Conservation (phyloP, 2,888 invertebrate species). For the Sylvicola cinctus region DNA sequence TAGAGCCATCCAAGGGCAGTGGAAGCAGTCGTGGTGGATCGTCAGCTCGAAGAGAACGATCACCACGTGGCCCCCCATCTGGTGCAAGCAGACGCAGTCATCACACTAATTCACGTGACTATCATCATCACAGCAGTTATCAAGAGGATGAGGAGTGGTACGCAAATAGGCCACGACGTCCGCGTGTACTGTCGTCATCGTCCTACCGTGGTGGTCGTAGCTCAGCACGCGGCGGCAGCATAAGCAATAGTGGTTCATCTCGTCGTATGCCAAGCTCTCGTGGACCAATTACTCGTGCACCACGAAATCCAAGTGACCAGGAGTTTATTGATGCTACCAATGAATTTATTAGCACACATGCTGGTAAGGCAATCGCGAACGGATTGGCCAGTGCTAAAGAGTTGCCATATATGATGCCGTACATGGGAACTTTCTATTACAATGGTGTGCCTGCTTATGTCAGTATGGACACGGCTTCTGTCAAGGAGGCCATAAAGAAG, state of each 20-base stretch:
- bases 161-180: conserved; percentile 18
- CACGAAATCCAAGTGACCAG: not conserved
- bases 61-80: conserved; percentile 10
- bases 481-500: conserved; percentile 70
- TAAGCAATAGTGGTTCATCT: conserved; percentile 13
- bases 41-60: conserved; percentile 25
- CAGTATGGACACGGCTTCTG: conserved; percentile 29
- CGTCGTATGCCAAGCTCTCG: conserved; percentile 7
- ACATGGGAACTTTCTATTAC: conserved; percentile 26
- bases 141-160: conserved; percentile 2
- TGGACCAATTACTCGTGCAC: conserved; percentile 14
- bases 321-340: not conserved
- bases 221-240: conserved; percentile 27
- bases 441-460: conserved; percentile 21
- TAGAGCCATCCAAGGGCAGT: conserved; percentile 51
- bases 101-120: not conserved
- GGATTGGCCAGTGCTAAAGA: not conserved
- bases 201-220: conserved; percentile 25
- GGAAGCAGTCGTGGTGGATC: conserved; percentile 35
- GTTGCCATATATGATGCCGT: conserved; percentile 8
- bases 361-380: not conserved
- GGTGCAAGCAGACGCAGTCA: conserved; percentile 3
- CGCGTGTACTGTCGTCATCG: conserved; percentile 18
- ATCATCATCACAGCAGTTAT: too few species aligned
- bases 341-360: not conserved